Evolutionary conservation across 2,113 vertebrate species (phyloP).

Genomic region (Cygnus atratus): DNA sequence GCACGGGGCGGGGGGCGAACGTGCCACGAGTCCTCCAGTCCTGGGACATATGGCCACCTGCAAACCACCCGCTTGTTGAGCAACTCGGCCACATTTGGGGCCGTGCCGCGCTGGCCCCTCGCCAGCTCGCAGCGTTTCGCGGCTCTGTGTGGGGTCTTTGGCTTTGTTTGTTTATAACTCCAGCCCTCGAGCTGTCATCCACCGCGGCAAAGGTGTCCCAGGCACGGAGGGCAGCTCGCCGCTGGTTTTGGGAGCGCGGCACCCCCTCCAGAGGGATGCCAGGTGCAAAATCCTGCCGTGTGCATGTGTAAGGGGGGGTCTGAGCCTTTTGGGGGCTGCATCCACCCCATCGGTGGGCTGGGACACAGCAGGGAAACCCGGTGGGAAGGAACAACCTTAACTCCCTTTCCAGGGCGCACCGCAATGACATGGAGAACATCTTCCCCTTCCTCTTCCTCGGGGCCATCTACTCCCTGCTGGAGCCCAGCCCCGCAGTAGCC

Average conservation of each 20-base stretch:
- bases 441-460: conserved; percentile 95
- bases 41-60: background rate
- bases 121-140: background rate
- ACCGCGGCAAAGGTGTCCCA: background rate
- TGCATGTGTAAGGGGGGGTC: background rate
- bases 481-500: conserved; percentile 80
- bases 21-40: background rate
- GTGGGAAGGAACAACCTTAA: background rate
- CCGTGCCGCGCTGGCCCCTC: background rate
- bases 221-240: background rate
- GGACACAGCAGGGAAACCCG: background rate
- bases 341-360: background rate
- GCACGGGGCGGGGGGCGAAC: background rate
- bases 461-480: conserved; percentile 86
- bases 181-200: background rate
- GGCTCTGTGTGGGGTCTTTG: background rate
- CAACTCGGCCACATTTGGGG: background rate
- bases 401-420: conserved; percentile 82
- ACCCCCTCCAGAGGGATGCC: background rate
- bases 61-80: background rate
- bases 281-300: background rate
- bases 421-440: conserved; percentile 95
- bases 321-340: background rate
- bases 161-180: conserved; percentile 17
- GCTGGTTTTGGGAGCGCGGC: background rate